These are phyloP conservation scores for Periophthalmodon schlosseri DNA, from an alignment of 2,113 vertebrate species.

Conservation along the genomic window DNA sequence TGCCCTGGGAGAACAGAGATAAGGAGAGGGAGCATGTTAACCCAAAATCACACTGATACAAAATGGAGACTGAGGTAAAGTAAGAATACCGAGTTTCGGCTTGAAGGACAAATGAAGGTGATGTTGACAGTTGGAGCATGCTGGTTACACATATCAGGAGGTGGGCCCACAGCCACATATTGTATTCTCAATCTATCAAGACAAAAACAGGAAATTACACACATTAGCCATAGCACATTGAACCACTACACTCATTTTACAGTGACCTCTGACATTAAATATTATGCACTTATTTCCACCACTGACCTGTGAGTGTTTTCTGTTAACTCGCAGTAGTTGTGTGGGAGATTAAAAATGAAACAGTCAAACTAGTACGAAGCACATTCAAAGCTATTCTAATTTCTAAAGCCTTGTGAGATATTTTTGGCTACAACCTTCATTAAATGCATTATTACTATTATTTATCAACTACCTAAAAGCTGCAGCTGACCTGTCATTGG, in stretches of 20 bases:
- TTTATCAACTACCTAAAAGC: not conserved
- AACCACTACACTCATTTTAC: not conserved
- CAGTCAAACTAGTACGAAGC: not conserved
- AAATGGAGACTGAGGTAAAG: too few relatives aligned
- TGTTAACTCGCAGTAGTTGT: too few relatives aligned
- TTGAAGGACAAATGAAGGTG: constrained; percentile 90
- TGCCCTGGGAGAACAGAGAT: constrained; percentile 74
- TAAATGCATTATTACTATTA: not conserved
- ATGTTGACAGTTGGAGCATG: constrained; percentile 87
- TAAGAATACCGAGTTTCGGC: constrained; percentile 79
- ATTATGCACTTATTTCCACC: not conserved
- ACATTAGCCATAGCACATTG: not conserved
- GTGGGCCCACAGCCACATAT: constrained; percentile 69
- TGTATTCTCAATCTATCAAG: constrained; percentile 80
- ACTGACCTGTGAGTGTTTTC: not conserved
- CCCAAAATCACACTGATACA: not conserved
- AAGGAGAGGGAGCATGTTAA: not conserved
- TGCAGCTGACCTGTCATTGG: constrained; percentile 81
- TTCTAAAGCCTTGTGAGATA: too few relatives aligned
- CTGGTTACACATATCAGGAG: constrained; percentile 78
- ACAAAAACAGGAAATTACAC: constrained; percentile 5
- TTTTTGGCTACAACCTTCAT: not conserved
- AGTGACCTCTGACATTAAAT: not conserved
- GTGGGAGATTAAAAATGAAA: too few relatives aligned
- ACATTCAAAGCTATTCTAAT: not conserved